Conservation (phyloP, 2,888 invertebrate species). For the Biston stratarius region DNA sequence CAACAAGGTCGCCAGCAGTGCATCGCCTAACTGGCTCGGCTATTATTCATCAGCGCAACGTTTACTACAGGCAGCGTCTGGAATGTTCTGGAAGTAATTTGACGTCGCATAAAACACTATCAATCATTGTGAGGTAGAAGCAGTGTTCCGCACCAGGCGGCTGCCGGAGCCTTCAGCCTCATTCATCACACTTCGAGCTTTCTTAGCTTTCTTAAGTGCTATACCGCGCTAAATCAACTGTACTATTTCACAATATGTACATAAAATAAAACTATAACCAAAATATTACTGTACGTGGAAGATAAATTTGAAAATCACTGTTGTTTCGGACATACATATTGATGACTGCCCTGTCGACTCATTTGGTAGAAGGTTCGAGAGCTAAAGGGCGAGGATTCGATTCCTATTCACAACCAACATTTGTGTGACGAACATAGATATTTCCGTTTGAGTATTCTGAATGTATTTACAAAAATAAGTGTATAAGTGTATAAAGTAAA, state of each 20-base stretch:
- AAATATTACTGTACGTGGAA: too few relatives aligned
- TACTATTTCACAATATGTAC: conserved; percentile 24
- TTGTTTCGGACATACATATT: too few relatives aligned
- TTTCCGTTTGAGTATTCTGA: too few relatives aligned
- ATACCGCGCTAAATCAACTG: conserved; percentile 47
- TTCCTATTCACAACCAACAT: too few relatives aligned
- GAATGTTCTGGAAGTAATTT: conserved; percentile 63
- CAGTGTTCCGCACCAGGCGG: conserved; percentile 68
- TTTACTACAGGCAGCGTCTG: conserved; percentile 44
- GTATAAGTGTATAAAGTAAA: too few relatives aligned
- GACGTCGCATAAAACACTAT: conserved; percentile 70
- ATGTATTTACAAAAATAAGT: too few relatives aligned
- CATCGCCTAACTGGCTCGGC: conserved; percentile 16
- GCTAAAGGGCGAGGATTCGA: too few relatives aligned
- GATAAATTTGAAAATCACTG: too few relatives aligned
- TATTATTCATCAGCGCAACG: conserved; percentile 28
- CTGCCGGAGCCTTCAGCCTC: conserved; percentile 58
- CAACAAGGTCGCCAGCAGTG: background rate
- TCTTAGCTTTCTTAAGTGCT: conserved; percentile 70
- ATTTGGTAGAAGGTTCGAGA: too few relatives aligned
- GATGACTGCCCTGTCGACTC: too few relatives aligned
- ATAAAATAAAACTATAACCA: too few relatives aligned
- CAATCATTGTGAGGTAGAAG: conserved; percentile 71
- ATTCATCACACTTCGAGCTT: conserved; percentile 82
- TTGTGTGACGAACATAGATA: too few relatives aligned